Evolutionary conservation across 2,888 invertebrate genomes (phyloP), one percentile per base, ranked within the genome.

Genomic region (Trachelus tabidus): DNA sequence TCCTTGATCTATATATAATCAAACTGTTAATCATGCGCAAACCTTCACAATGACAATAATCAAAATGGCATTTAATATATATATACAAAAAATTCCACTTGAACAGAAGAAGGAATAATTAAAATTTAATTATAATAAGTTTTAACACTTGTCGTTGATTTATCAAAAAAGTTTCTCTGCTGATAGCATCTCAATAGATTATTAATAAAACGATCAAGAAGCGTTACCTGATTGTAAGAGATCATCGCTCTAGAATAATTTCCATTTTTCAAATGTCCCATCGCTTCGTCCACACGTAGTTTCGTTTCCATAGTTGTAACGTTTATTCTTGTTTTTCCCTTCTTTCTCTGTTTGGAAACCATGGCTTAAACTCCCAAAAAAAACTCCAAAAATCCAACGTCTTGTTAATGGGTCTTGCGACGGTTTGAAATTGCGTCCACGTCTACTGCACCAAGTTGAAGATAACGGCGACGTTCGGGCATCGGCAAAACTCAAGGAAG

Each of bases 281-380:
- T 93, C 12, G 96, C 96, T 90, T 97, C 97, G 89, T 96, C 96
- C 40, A 95, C 94, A 86, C 95, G 93, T 77, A 96, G 93, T 89
- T 96, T 96, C 0, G 95, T 94, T 85, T 84, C 86, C 71, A 9
- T 23, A 56, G 23, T 23, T 6, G 1, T 56, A 56, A 23, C 9
- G 23, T 56, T 56, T 23, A 9, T 56, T 56, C 56, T 56, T 23
- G 56, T 9, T 56, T 56, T 56, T 56, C 23, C 56, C 23, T 56
- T 56, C 56, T 56, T 56, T 23, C 23, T 56, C 56, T 56, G 23
- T 56, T 56, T 56, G 56, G 56, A 56, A 56, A 56, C 56, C 56
- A 56, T 56, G 23, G 9, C 12, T 11, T 35, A 35, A 35, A 12
- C 35, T 35, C 12, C 12, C 0, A 35, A 35, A 34, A 34, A 35